Conservation (phyloP, 2,797 vertebrate genomes). For the Apogon hyalosoma region DNA sequence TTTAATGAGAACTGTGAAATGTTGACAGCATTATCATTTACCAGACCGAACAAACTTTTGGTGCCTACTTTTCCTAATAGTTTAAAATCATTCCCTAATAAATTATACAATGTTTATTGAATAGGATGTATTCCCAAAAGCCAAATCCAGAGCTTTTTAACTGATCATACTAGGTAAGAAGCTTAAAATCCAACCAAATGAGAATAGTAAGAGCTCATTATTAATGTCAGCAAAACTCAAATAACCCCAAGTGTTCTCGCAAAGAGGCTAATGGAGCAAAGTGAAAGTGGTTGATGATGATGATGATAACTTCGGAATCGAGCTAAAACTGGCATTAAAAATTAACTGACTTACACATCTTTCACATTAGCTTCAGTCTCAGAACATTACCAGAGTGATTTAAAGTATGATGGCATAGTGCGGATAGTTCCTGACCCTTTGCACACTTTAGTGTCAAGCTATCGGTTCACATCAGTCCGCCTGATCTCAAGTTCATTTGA, state of each 20-base stretch:
- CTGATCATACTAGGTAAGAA: neutral
- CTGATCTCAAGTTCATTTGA: slow-evolving; percentile 68
- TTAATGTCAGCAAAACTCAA: slow-evolving; percentile 64
- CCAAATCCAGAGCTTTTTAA: slow-evolving; percentile 17
- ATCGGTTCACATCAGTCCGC: slow-evolving; percentile 61
- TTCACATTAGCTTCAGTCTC: slow-evolving; percentile 77
- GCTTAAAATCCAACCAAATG: slow-evolving; percentile 9
- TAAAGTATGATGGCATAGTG: slow-evolving; percentile 60
- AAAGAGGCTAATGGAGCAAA: slow-evolving; percentile 74
- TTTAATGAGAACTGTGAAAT: slow-evolving; percentile 20
- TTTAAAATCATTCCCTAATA: neutral
- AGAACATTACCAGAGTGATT: slow-evolving; percentile 74
- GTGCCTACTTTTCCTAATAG: neutral
- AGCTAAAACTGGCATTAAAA: slow-evolving; percentile 77
- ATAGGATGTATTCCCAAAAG: slow-evolving; percentile 3
- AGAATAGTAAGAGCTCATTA: slow-evolving; percentile 50
- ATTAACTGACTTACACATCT: slow-evolving; percentile 75
- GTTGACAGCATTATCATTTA: slow-evolving; percentile 13
- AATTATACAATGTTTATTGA: neutral
- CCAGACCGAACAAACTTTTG: neutral
- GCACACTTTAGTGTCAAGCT: slow-evolving; percentile 55
- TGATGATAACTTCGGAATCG: slow-evolving; percentile 73
- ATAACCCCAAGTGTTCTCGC: slow-evolving; percentile 65
- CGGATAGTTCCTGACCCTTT: slow-evolving; percentile 65
- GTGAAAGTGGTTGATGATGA: slow-evolving; percentile 73